Percentiles rank a stretch among this genome's conserved stretches.
Evolutionary conservation across 2,113 vertebrate species (phyloP).

Genomic region (Pachypanchax playfairii): DNA sequence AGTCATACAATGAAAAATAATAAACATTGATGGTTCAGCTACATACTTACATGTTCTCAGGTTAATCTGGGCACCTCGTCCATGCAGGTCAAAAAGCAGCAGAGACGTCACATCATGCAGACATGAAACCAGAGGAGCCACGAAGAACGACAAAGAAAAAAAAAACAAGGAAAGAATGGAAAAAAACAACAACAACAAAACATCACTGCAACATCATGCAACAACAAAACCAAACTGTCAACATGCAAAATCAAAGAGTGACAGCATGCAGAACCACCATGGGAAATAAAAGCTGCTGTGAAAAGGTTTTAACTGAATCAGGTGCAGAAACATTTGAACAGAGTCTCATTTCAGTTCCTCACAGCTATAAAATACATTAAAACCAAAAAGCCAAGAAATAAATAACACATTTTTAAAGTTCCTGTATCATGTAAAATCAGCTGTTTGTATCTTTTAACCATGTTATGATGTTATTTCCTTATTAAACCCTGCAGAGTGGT

Average conservation of each 20-base stretch:
- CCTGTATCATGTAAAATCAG: too few species aligned
- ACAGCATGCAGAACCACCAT: slow-evolving; percentile 16
- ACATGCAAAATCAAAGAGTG: slow-evolving; percentile 34
- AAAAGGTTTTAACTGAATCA: too few species aligned
- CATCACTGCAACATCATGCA: slow-evolving; percentile 40
- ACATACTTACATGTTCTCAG: slow-evolving; percentile 38
- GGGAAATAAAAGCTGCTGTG: slow-evolving; percentile 1
- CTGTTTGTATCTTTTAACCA: too few species aligned
- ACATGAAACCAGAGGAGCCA: slow-evolving; percentile 2
- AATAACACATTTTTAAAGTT: too few species aligned
- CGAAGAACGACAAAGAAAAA: background rate
- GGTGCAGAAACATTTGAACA: too few species aligned
- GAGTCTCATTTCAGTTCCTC: too few species aligned
- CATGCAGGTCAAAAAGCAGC: slow-evolving; percentile 53
- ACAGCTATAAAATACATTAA: too few species aligned
- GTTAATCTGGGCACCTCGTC: slow-evolving; percentile 13
- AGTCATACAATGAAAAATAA: too few species aligned
- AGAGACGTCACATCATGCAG: slow-evolving; percentile 44
- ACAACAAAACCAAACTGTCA: slow-evolving; percentile 13
- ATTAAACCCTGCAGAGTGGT: too few species aligned
- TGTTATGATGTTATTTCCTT: too few species aligned
- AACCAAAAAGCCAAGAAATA: too few species aligned
- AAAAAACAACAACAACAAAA: slow-evolving; percentile 3
- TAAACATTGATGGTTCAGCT: background rate
- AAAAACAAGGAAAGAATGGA: background rate